Percentiles rank a stretch among this genome's conserved stretches.
These are phyloP conservation scores for Eulemur albifrons DNA, from an alignment of 2,797 vertebrate species.

Conservation along the genomic window DNA sequence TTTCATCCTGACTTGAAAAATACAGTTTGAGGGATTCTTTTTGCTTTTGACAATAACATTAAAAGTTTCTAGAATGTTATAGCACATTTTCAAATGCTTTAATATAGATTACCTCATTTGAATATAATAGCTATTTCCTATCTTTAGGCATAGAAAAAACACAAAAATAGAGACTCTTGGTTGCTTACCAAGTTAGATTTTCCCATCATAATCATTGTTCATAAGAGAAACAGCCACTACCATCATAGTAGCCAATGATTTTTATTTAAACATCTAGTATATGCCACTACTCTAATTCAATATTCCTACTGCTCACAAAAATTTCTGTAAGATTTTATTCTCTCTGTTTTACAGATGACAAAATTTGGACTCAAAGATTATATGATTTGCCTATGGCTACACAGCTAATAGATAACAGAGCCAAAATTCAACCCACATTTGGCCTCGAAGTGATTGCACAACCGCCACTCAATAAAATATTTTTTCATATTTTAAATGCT, in stretches of 20 bases:
- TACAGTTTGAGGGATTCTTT: background rate
- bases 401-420: background rate
- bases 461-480: background rate
- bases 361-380: background rate
- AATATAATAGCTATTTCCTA: background rate
- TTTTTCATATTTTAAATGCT: constrained; percentile 22
- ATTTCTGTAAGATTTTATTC: constrained; percentile 49
- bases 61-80: background rate
- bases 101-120: background rate
- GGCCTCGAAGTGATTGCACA: background rate
- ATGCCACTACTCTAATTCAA: background rate
- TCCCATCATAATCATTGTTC: background rate
- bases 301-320: background rate
- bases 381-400: background rate
- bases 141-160: background rate
- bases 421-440: background rate
- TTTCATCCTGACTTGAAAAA: constrained; percentile 4
- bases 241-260: background rate
- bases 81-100: constrained; percentile 10
- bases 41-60: background rate
- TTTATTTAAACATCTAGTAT: constrained; percentile 55
- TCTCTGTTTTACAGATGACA: constrained; percentile 37
- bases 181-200: background rate
- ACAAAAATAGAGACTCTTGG: background rate
- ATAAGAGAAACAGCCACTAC: background rate